These are phyloP conservation scores for Atractosteus spatula DNA, from an alignment of 2,113 vertebrate species.

Conservation along the genomic window DNA sequence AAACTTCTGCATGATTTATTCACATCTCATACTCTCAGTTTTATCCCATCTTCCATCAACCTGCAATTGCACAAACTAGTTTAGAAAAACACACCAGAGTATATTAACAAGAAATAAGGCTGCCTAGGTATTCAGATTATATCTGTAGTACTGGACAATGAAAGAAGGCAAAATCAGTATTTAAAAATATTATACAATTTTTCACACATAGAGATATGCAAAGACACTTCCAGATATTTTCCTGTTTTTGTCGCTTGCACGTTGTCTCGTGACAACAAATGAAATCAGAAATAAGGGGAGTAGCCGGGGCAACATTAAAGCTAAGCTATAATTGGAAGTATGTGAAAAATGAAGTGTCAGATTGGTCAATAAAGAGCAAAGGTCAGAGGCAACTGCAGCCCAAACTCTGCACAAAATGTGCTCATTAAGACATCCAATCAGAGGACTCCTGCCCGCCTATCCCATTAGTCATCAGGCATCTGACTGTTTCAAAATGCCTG, in stretches of 20 bases:
- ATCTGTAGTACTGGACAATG: too few relatives aligned
- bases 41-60: too few relatives aligned
- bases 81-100: too few relatives aligned
- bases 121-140: too few relatives aligned
- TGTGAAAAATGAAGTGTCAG: constrained; percentile 98
- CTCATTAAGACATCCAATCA: constrained; percentile 95
- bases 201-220: not conserved
- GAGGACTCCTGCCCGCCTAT: constrained; percentile 70
- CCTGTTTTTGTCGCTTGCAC: constrained; percentile 17
- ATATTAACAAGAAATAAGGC: too few relatives aligned
- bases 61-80: too few relatives aligned
- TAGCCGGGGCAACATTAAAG: constrained; percentile 61
- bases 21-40: too few relatives aligned
- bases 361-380: constrained; percentile 96
- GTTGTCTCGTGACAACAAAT: too few relatives aligned
- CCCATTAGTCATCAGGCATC: constrained; percentile 84
- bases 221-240: constrained; percentile 32
- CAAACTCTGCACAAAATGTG: constrained; percentile 81
- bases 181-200: not conserved
- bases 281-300: not conserved
- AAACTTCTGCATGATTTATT: too few relatives aligned
- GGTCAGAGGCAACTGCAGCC: constrained; percentile 84
- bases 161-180: not conserved
- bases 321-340: constrained; percentile 88
- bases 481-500: constrained; percentile 62